A percentile compares a stretch with the other conserved stretches of the same genome.
phyloP scores from a whole-genome alignment of 2,113 vertebrate species.

The Lagopus leucura region DNA sequence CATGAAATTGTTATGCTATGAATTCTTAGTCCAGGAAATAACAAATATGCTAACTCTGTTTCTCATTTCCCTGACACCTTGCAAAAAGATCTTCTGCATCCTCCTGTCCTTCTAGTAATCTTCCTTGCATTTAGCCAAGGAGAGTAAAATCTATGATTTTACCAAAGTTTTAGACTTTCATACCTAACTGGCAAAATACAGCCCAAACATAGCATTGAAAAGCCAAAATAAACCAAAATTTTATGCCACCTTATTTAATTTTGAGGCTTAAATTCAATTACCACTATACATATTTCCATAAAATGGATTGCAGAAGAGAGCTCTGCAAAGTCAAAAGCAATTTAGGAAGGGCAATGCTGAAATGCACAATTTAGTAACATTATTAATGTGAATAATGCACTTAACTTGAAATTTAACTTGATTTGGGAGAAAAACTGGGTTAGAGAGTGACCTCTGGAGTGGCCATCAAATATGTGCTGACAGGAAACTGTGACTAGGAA shows the following conservation, averaged over 20 bases:
- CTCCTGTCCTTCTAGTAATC: background rate
- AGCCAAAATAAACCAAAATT: constrained; percentile 46
- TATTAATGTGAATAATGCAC: constrained; percentile 68
- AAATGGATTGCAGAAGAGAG: constrained; percentile 66
- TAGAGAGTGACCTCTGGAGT: background rate
- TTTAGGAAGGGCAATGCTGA: constrained; percentile 71
- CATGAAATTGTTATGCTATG: background rate
- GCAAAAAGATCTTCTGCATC: background rate
- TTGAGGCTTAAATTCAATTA: constrained; percentile 64
- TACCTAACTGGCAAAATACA: background rate
- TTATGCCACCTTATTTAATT: constrained; percentile 72
- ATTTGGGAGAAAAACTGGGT: background rate
- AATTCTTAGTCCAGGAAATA: background rate
- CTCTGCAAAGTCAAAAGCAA: constrained; percentile 65
- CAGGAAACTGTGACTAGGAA: background rate
- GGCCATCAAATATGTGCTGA: background rate
- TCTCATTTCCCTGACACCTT: background rate
- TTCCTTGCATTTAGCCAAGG: background rate
- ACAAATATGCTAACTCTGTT: background rate
- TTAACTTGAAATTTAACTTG: constrained; percentile 44
- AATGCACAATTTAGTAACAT: constrained; percentile 27
- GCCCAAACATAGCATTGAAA: constrained; percentile 8
- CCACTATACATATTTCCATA: constrained; percentile 53
- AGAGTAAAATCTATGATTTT: constrained; percentile 7
- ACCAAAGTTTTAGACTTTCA: background rate